Percentiles rank a stretch among this genome's conserved stretches.
phyloP scores from a whole-genome alignment of 2,888 invertebrate genomes.

The Cistogaster globosa region DNA sequence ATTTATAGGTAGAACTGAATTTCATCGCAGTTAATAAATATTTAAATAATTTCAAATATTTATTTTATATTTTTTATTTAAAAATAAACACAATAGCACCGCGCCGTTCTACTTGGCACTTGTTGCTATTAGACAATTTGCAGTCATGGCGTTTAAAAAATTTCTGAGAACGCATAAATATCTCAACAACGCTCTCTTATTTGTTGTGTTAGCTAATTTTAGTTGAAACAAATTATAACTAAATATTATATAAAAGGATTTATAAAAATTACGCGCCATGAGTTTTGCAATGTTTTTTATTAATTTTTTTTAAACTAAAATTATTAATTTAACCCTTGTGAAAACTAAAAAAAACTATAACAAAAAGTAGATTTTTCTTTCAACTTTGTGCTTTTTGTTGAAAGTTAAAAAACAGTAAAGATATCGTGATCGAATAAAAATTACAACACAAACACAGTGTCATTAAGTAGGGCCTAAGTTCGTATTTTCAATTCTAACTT shows the following conservation, averaged over 20 bases:
- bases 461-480: too few species aligned
- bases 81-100: constrained; percentile 63
- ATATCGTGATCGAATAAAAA: too few species aligned
- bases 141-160: constrained; percentile 45
- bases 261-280: neutral
- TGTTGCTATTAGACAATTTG: constrained; percentile 54
- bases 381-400: too few species aligned
- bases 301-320: too few species aligned
- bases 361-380: too few species aligned
- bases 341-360: too few species aligned
- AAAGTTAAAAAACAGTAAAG: too few species aligned
- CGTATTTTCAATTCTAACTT: too few species aligned
- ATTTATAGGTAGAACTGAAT: too few species aligned
- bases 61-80: constrained; percentile 23
- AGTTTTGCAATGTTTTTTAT: too few species aligned
- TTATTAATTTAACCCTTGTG: too few species aligned
- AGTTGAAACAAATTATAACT: constrained; percentile 46
- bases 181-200: constrained; percentile 6
- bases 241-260: neutral
- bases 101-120: constrained; percentile 62
- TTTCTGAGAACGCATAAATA: constrained; percentile 26
- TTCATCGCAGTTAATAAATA: constrained; percentile 17
- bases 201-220: constrained; percentile 55
- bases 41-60: constrained; percentile 34
- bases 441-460: too few species aligned